phyloP scores from a whole-genome alignment of 2,888 invertebrate genomes.

The Drosophila neonasuta region DNA sequence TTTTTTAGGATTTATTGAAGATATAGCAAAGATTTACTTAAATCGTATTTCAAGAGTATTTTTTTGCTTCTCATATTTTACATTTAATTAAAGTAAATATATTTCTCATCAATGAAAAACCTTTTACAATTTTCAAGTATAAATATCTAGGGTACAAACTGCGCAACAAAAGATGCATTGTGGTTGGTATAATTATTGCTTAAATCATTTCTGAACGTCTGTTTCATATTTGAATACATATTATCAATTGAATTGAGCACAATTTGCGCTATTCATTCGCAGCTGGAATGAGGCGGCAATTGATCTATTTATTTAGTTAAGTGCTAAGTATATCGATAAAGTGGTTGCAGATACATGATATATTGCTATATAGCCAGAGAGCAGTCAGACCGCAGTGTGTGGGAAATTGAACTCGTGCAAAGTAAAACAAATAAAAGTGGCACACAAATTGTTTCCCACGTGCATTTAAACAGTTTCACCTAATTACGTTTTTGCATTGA shows the following conservation, averaged over 20 bases:
- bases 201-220: neutral
- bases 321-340: constrained; percentile 13
- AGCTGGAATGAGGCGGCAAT: neutral
- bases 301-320: constrained; percentile 18
- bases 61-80: too few relatives aligned
- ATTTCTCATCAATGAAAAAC: too few relatives aligned
- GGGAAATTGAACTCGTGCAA: constrained; percentile 38
- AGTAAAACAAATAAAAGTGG: constrained; percentile 35
- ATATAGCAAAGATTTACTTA: too few relatives aligned
- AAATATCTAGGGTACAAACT: neutral
- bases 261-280: constrained; percentile 1
- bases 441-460: constrained; percentile 63
- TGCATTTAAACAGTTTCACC: constrained; percentile 56
- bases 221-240: neutral
- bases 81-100: too few relatives aligned
- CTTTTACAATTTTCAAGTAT: neutral
- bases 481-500: constrained; percentile 46
- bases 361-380: constrained; percentile 9
- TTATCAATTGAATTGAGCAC: constrained; percentile 2
- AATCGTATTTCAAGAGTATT: too few relatives aligned
- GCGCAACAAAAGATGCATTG: neutral
- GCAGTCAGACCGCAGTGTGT: constrained; percentile 30
- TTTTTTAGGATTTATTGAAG: too few relatives aligned
- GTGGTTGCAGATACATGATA: constrained; percentile 19
- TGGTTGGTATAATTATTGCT: neutral